Base-by-base conservation (phyloP, 2,113 vertebrate genomes). In the Megalops atlanticus region DNA sequence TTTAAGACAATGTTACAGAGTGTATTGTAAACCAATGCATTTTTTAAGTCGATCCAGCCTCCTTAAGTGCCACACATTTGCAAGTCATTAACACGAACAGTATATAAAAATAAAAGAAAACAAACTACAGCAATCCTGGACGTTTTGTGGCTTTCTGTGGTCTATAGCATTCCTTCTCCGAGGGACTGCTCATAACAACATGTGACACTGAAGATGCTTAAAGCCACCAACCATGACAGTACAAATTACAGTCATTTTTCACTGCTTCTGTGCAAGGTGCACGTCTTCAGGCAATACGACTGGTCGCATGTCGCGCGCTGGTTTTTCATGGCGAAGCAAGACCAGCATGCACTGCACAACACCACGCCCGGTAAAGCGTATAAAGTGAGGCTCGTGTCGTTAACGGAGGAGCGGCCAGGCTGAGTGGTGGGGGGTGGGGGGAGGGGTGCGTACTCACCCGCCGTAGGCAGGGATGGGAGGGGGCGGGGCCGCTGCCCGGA, bases 381-480 rank as follows among this genome's bases (percentile, higher is more conserved):
- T 47, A 27, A 33, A 41, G 27, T 15, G 35, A 39, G 52, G 49
- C 18, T 2, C 12, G 39, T 7, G 72, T n/a, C 15, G n/a, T n/a
- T n/a, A 41, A 31, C 12, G 36, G 58, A 15, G 7, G 16, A 18
- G 78, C 3, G 7, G 7, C 10, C n/a, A 15, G 35, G 36, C 4
- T 27, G 5, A 18, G 5, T 10, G 8, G 75, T 45, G 39, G 8
- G 41, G 12, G 27, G 54, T 2, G 12, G 39, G 40, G 40, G 15
- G 2, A 31, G n/a, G 78, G 41, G 31, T 2, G 38, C 12, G n/a
- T 78, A 89, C 96, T 96, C 92, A 98, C 97, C 97, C 96, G 94
- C 97, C 97, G 0, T 98, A 99, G 82, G 97, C 95, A 69, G 97
- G 97, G 88, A 99, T 98, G 0, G 97, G 95, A 73, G 97, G 96